Percentiles rank a stretch among this genome's conserved stretches.
These are phyloP conservation scores for Rhodeus uyekii DNA, from an alignment of 2,797 vertebrate genomes.

Conservation along the genomic window DNA sequence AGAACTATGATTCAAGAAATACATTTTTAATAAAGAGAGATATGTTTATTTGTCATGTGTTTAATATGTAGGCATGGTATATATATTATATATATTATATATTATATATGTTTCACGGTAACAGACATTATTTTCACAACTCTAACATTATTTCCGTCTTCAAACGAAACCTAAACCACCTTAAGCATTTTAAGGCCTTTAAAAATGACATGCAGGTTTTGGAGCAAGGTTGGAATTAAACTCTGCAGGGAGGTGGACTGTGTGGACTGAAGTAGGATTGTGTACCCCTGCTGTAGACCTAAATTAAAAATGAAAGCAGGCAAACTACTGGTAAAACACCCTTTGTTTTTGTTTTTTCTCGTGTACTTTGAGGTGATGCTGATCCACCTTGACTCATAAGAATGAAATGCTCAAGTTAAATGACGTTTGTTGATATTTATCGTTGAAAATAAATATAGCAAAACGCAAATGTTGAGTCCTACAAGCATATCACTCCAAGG, in stretches of 20 bases:
- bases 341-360: neutral
- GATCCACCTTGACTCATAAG: neutral
- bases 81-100: too few species aligned
- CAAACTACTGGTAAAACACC: neutral
- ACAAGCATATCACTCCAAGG: too few species aligned
- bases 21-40: neutral
- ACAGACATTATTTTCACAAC: too few species aligned
- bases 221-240: neutral
- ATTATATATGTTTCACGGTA: too few species aligned
- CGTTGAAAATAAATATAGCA: too few species aligned
- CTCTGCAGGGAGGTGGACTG: neutral
- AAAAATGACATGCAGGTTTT: neutral
- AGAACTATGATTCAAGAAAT: neutral
- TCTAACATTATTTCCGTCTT: neutral
- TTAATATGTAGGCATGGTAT: neutral
- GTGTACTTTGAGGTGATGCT: neutral
- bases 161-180: neutral
- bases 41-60: neutral
- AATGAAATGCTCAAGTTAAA: neutral
- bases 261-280: neutral
- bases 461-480: too few species aligned
- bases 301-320: neutral
- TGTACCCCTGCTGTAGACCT: neutral
- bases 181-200: constrained; percentile 11
- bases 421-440: neutral